A percentile compares a stretch with the other conserved stretches of the same genome.
Evolutionary conservation across 2,113 vertebrate species (phyloP).

Genomic region (Tachysurus vachellii): DNA sequence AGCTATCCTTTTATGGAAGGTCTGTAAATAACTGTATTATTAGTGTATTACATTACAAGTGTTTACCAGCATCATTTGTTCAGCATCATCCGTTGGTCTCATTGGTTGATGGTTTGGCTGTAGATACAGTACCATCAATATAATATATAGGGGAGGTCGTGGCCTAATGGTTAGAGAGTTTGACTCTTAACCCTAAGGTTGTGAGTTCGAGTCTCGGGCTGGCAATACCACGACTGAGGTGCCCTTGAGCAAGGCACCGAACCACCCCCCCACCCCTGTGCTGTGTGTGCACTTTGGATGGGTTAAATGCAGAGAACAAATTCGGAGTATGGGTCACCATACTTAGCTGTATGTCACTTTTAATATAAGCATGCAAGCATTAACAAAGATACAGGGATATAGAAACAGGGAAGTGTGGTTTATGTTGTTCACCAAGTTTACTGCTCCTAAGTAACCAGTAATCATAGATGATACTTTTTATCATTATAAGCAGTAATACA

Average conservation of each 20-base stretch:
- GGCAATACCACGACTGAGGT: too few species aligned
- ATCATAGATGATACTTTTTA: neutral
- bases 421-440: neutral
- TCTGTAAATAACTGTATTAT: neutral
- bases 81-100: neutral
- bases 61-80: too few species aligned
- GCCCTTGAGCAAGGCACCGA: too few species aligned
- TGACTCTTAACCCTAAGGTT: too few species aligned
- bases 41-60: neutral
- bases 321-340: too few species aligned
- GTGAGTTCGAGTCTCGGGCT: too few species aligned
- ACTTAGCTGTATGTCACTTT: too few species aligned
- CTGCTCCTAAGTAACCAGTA: neutral
- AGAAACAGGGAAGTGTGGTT: neutral
- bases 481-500: neutral
- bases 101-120: neutral
- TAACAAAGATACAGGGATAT: neutral
- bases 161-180: too few species aligned
- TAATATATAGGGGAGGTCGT: too few species aligned
- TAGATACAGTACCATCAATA: neutral
- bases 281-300: too few species aligned
- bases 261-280: too few species aligned
- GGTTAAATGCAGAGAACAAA: too few species aligned
- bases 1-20: neutral
- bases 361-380: neutral